phyloP scores from a whole-genome alignment of 2,113 vertebrate species.

The Tragelaphus imberbis region DNA sequence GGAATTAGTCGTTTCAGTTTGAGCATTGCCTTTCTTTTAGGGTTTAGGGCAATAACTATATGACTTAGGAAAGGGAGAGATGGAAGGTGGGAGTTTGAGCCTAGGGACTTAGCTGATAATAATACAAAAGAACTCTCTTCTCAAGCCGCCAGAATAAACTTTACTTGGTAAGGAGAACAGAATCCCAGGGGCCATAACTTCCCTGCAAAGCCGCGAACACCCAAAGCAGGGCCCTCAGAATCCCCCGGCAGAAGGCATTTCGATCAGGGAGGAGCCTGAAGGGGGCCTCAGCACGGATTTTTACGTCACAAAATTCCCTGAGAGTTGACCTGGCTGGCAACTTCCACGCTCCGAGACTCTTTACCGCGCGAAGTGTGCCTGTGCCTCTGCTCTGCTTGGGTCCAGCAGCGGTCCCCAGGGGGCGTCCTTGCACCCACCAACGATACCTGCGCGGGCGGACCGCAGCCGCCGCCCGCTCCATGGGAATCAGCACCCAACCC shows the following conservation, averaged over 20 bases:
- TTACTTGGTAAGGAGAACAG: not conserved
- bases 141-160: not conserved
- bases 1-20: not conserved
- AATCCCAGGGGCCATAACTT: not conserved
- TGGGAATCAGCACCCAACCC: rapidly evolving
- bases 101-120: not conserved
- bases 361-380: rapidly evolving
- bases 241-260: not conserved
- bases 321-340: rapidly evolving
- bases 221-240: not conserved
- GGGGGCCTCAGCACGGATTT: too few relatives aligned
- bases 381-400: not conserved
- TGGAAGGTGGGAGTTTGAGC: not conserved
- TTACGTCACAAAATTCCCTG: not conserved
- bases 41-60: not conserved
- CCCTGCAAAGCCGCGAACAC: not conserved
- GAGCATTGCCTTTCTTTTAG: not conserved
- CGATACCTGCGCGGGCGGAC: rapidly evolving
- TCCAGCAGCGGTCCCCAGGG: rapidly evolving
- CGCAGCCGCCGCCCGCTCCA: rapidly evolving
- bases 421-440: rapidly evolving
- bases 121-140: not conserved
- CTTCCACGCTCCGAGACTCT: not conserved
- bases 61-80: not conserved
- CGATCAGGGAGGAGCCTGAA: not conserved